These are phyloP conservation scores for Thymallus thymallus DNA, from an alignment of 2,113 vertebrate species.

Conservation along the genomic window DNA sequence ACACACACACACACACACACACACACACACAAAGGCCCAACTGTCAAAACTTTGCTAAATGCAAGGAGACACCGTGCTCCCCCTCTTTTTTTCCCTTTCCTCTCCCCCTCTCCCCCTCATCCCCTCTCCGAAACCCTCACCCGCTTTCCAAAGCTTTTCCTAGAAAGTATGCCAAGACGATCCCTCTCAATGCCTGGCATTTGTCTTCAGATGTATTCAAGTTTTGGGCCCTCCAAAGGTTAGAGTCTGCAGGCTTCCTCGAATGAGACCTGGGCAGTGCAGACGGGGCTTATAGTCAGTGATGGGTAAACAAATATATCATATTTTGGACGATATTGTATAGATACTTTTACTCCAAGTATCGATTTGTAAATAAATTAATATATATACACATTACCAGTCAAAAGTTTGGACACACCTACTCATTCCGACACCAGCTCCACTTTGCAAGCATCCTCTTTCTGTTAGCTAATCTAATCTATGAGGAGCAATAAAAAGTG, in stretches of 20 bases:
- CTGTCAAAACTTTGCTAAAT: conserved; percentile 3
- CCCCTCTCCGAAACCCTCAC: conserved; percentile 16
- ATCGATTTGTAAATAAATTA: too few relatives aligned
- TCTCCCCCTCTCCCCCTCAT: background rate
- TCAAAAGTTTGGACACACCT: too few relatives aligned
- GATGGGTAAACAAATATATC: too few relatives aligned
- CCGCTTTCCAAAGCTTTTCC: conserved; percentile 21
- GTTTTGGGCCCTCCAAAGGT: conserved; percentile 32
- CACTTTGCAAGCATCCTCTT: too few relatives aligned
- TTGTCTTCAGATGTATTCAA: conserved; percentile 14
- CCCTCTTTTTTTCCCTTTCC: background rate
- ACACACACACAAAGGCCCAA: background rate
- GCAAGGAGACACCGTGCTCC: background rate
- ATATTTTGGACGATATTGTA: too few relatives aligned
- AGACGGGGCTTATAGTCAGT: background rate
- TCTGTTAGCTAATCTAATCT: too few relatives aligned
- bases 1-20: too few relatives aligned
- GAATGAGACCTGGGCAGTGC: conserved; percentile 37
- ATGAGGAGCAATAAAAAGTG: too few relatives aligned
- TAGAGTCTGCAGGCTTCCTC: conserved; percentile 30
- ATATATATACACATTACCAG: too few relatives aligned
- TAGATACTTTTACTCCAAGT: too few relatives aligned
- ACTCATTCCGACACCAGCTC: too few relatives aligned
- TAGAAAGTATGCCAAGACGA: conserved; percentile 23
- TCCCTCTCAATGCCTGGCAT: conserved; percentile 31